A percentile compares a stretch with the other conserved stretches of the same genome.
Evolutionary conservation across 2,888 invertebrate genomes (phyloP).

Genomic region (Himalopsyche japonica): DNA sequence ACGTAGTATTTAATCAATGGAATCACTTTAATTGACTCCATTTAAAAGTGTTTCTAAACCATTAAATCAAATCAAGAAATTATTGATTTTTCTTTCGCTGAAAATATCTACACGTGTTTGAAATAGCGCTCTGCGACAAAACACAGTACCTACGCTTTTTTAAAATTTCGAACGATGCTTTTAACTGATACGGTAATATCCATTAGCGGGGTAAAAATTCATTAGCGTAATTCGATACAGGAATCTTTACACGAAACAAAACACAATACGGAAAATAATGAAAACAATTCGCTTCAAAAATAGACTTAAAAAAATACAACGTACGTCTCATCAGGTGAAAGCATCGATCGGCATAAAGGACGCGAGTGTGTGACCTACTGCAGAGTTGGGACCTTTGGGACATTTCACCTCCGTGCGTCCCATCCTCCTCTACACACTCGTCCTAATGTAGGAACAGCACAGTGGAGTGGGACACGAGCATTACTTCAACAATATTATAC

Average conservation of each 20-base stretch:
- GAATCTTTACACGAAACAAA: not conserved
- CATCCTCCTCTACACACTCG: not conserved
- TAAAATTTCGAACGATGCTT: not conserved
- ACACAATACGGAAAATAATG: not conserved
- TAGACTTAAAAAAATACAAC: not conserved
- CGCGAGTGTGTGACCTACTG: not conserved
- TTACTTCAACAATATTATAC: too few species aligned
- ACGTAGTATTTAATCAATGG: too few species aligned
- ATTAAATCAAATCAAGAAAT: too few species aligned
- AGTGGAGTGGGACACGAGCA: too few species aligned
- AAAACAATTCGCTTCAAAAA: not conserved
- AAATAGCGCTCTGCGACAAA: not conserved
- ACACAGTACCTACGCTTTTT: not conserved
- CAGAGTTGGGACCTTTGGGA: not conserved
- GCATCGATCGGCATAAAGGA: not conserved
- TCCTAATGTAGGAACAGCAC: too few species aligned
- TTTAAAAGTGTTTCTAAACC: too few species aligned
- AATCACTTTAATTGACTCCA: too few species aligned
- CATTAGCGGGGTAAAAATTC: not conserved
- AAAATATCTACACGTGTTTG: too few species aligned
- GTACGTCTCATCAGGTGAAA: not conserved
- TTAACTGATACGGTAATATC: not conserved
- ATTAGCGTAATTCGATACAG: not conserved
- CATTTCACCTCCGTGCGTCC: not conserved
- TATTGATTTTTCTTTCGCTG: too few species aligned